Conservation (phyloP, 1,140 invertebrate species). For the Drosophila cardini region DNA sequence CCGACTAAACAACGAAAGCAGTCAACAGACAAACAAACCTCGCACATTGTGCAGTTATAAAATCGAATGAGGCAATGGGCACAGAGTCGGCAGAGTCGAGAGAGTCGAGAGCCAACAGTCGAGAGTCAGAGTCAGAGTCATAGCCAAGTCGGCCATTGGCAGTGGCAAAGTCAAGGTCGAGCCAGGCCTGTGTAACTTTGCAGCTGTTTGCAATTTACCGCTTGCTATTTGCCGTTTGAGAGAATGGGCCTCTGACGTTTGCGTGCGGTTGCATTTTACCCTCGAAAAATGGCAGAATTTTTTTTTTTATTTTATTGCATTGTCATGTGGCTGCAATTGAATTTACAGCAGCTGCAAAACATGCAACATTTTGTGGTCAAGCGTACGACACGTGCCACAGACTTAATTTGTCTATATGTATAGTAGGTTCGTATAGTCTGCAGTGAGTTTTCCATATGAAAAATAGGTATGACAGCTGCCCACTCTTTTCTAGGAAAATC, state of each 20-base stretch:
- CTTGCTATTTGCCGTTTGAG: neutral
- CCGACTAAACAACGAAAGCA: slow-evolving; percentile 11
- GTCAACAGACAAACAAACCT: slow-evolving; percentile 19
- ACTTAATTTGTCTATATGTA: slow-evolving; percentile 28
- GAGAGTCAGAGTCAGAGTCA: slow-evolving; percentile 7
- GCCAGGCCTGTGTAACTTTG: slow-evolving; percentile 37
- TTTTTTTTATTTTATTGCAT: slow-evolving; percentile 69
- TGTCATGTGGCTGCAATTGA: slow-evolving; percentile 75
- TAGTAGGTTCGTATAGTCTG: slow-evolving; percentile 1
- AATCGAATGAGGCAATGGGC: slow-evolving; percentile 39
- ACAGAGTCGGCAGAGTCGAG: too few species aligned
- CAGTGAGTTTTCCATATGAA: slow-evolving; percentile 32
- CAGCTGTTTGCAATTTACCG: slow-evolving; percentile 47
- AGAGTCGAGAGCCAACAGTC: slow-evolving; percentile 6
- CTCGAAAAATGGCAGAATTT: slow-evolving; percentile 36
- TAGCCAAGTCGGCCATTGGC: slow-evolving; percentile 40
- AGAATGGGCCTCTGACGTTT: slow-evolving; percentile 28
- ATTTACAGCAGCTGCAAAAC: slow-evolving; percentile 66
- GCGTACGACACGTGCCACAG: slow-evolving; percentile 60
- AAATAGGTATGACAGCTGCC: slow-evolving; percentile 35
- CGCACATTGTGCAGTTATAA: slow-evolving; percentile 36
- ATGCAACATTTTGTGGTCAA: slow-evolving; percentile 77
- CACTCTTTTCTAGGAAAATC: neutral
- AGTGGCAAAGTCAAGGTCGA: slow-evolving; percentile 71
- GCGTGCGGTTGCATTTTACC: slow-evolving; percentile 66